Base-by-base conservation (phyloP, 2,888 invertebrate species). In the Oligia latruncula region DNA sequence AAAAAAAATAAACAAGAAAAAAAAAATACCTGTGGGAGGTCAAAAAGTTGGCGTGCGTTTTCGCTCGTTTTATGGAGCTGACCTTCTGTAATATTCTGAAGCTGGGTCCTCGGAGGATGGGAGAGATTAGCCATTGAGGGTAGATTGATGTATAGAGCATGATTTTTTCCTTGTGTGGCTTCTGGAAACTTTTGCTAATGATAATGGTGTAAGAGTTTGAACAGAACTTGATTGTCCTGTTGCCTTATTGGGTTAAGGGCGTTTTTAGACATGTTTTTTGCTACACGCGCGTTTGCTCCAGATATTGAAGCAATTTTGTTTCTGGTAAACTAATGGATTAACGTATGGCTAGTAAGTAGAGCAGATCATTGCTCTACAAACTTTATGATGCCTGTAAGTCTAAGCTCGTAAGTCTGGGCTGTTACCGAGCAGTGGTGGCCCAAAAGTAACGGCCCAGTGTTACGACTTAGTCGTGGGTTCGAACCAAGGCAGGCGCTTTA, bases 101-200 rank as follows among this genome's bases (percentile, higher is more conserved):
- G 2, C 23, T 55, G 70, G 64, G 23, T 62, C 62, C 58, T 49
- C 13, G 8, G 4, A 65, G 20, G 70, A 76, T 74, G 35, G 13
- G 43, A 62, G 49, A 77, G 65, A 85, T 85, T 75, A 83, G 77
- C 71, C 9, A 85, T 70, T 83, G 77, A 72, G 43, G 46, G 52
- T 35, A 80, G 74, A 86, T 83, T 86, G 77, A 85, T 87, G 74
- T 74, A 52, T 70, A 46, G 29, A 29, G 15, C 62, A 77, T 86
- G 66, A 52, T 74, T 80, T 83, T 74, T 83, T 83, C 58, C 68
- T 70, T 72, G 66, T 74, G 64, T 23, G n/a, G 35, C 40, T 74
- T 72, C n/a, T 35, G 43, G 58, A 62, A 74, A 76, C 49, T 80
- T 83, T 65, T 55, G 23, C 62, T 74, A 43, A 55, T 35, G 58